These are phyloP conservation scores for Cheilosia urbana DNA, from an alignment of 2,888 invertebrate species.

Conservation along the genomic window DNA sequence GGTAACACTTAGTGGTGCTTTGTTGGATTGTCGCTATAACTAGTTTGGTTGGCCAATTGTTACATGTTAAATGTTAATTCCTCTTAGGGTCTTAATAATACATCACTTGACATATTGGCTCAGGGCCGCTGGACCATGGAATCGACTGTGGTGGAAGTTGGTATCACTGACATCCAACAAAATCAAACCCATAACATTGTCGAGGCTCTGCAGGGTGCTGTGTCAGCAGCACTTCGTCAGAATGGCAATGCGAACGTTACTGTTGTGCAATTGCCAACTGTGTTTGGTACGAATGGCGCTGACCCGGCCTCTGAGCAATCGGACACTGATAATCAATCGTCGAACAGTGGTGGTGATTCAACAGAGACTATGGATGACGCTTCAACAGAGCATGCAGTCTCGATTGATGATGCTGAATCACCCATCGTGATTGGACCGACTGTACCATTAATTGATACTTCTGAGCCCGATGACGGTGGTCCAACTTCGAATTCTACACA, in stretches of 20 bases:
- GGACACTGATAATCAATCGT: slow-evolving; percentile 54
- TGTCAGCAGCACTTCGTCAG: slow-evolving; percentile 82
- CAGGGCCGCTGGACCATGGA: slow-evolving; percentile 84
- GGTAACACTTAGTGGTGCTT: slow-evolving; percentile 10
- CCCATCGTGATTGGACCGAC: slow-evolving; percentile 26
- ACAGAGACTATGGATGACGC: slow-evolving; percentile 62
- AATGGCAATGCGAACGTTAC: slow-evolving; percentile 82
- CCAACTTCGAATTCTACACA: slow-evolving; percentile 66
- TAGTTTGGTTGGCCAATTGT: not conserved
- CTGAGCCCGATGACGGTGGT: slow-evolving; percentile 45
- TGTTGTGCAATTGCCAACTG: slow-evolving; percentile 82
- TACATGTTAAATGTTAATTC: slow-evolving; percentile 23
- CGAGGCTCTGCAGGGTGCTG: slow-evolving; percentile 83
- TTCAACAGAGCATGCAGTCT: slow-evolving; percentile 19
- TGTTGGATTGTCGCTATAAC: not conserved
- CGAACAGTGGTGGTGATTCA: slow-evolving; percentile 46
- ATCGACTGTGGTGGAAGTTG: slow-evolving; percentile 84
- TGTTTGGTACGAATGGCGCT: slow-evolving; percentile 79
- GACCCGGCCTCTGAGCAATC: slow-evolving; percentile 55
- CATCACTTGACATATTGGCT: slow-evolving; percentile 83
- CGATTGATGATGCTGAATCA: slow-evolving; percentile 11
- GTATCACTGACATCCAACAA: slow-evolving; percentile 83
- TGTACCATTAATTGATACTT: not conserved
- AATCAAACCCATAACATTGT: slow-evolving; percentile 82
- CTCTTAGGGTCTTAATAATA: slow-evolving; percentile 82